These are phyloP conservation scores for Chrysodeixis includens DNA, from an alignment of 2,888 invertebrate species.

Conservation along the genomic window DNA sequence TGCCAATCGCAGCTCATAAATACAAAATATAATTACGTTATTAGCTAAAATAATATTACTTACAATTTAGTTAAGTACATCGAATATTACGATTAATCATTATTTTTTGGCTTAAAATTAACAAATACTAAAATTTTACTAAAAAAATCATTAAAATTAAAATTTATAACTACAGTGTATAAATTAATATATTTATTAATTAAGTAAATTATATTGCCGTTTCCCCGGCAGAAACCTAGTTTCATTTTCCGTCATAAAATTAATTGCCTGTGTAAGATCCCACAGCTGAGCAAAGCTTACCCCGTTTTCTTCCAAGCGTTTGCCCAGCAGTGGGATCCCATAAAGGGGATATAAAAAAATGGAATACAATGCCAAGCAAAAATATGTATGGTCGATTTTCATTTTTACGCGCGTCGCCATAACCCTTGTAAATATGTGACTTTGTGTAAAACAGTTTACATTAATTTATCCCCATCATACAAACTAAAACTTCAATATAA, in stretches of 20 bases:
- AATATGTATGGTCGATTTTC: background rate
- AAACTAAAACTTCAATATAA: too few relatives aligned
- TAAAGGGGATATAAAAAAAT: too few relatives aligned
- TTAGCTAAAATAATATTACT: constrained; percentile 44
- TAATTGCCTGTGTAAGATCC: too few relatives aligned
- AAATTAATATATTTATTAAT: constrained; percentile 22
- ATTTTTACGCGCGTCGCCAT: too few relatives aligned
- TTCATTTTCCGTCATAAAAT: background rate
- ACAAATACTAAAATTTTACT: constrained; percentile 11
- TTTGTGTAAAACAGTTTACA: too few relatives aligned
- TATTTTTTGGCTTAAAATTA: constrained; percentile 45
- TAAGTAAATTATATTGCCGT: constrained; percentile 40
- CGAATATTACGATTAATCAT: constrained; percentile 29
- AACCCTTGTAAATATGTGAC: too few relatives aligned
- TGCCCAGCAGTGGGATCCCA: too few relatives aligned
- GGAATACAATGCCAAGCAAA: constrained; percentile 14
- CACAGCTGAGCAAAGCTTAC: too few relatives aligned
- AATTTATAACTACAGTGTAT: constrained; percentile 24
- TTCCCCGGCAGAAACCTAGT: constrained; percentile 30
- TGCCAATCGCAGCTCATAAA: background rate
- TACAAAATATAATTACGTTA: constrained; percentile 6
- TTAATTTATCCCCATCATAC: too few relatives aligned
- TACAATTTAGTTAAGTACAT: constrained; percentile 53
- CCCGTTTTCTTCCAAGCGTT: too few relatives aligned
- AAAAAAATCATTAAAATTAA: constrained; percentile 6